These are phyloP conservation scores for Phacellophora camtschatica DNA, from an alignment of 30 jellyfish, hydroid and myxozoan species.

Conservation along the genomic window DNA sequence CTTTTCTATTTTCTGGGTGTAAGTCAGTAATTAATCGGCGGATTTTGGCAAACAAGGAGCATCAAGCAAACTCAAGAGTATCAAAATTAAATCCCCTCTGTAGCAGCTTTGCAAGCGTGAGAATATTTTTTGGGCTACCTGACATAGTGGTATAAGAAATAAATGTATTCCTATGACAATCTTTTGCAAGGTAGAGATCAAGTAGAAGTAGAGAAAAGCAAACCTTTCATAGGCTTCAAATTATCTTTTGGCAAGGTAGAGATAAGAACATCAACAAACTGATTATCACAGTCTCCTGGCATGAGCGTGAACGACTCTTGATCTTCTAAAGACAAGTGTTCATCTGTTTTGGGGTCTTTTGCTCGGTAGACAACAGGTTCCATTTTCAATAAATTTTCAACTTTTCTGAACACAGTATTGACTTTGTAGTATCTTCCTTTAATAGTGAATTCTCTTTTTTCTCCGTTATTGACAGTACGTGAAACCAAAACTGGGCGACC, in stretches of 20 bases:
- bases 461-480: conserved; percentile 24
- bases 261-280: conserved; percentile 45
- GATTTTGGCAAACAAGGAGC: no score
- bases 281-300: conserved; percentile 81
- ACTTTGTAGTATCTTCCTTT: conserved; percentile 41
- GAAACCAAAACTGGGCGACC: conserved; percentile 39
- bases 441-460: conserved; percentile 3
- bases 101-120: no score
- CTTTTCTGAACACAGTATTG: conserved; percentile 39
- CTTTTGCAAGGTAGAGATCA: no score
- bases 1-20: no score
- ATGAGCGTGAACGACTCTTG: conserved; percentile 33
- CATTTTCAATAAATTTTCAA: conserved; percentile 20
- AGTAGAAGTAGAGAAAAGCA: no score
- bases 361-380: conserved; percentile 66
- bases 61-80: no score
- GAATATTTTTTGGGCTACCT: no score
- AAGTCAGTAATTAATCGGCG: no score
- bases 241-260: conserved; percentile 2
- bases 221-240: no score
- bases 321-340: conserved; percentile 9
- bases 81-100: no score
- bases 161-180: no score
- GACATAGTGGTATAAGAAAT: no score
- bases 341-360: background rate